Base-by-base conservation (phyloP, 2,113 vertebrate species). In the Sinocyclocheilus maitianheensis region DNA sequence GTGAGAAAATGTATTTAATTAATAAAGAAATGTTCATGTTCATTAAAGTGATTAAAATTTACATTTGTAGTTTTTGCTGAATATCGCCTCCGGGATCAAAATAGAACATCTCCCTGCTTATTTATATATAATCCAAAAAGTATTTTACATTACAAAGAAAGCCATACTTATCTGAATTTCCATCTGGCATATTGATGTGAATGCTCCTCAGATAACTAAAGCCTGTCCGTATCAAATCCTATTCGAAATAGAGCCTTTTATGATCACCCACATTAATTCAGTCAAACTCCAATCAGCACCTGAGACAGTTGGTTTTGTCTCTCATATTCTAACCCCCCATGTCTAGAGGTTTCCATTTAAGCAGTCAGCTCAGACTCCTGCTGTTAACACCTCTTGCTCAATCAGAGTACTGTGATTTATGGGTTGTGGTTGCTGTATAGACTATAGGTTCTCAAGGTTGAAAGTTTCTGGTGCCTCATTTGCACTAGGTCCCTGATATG, bases 381-480 rank as follows among this genome's bases (percentile, higher is more conserved):
- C 40, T 81, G 77, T n/a, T 62, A 14, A 65, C 22, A 48, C 4
- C 58, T 81, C 40, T 46, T 46, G 62, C 37, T 81, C 60, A 65
- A 65, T 65, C 78, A 65, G 13, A 81, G 13, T 26, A 14, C 37
- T 16, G 78, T 65, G 78, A 24, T 81, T 65, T 48, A 48, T 65
- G 14, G 22, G 1, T 62, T 40, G 34, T 40, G 60, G 9, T 5
- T 26, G n/a, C 60, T 81, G 78, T 46, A 81, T 26, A 81, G 22
- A 24, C 58, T 81, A 60, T 13, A 79, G 37, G 78, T 81, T 65
- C 43, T 81, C 78, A 65, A 65, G 78, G 78, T 30, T 65, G 60
- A 63, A 81, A 3, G 13, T 18, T 81, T 81, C 37, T 46, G 13
- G 37, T 65, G 9, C 37, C 78, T 65, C n/a, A 65, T 81, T 81